Evolutionary conservation across 2,797 vertebrate species (phyloP).

Genomic region (Rhinella marina): DNA sequence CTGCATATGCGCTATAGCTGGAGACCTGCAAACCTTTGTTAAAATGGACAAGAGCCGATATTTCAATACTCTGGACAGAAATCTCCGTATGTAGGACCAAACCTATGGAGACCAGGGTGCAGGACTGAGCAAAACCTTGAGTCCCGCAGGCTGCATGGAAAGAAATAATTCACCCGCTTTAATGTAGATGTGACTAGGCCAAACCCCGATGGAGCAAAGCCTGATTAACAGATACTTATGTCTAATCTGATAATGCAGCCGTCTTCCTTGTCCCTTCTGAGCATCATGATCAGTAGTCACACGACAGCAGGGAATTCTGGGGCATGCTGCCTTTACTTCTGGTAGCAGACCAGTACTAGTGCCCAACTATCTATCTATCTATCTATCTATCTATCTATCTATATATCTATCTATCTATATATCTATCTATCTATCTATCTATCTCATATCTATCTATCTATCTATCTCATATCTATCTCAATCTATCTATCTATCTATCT

Average conservation of each 20-base stretch:
- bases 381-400: too few species aligned
- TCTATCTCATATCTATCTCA: too few species aligned
- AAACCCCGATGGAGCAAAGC: conserved; percentile 40
- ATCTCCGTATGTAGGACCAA: too few species aligned
- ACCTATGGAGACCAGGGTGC: not conserved
- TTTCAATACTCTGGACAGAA: too few species aligned
- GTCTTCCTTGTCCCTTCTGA: not conserved
- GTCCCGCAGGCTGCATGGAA: not conserved
- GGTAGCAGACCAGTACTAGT: not conserved
- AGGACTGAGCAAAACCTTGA: not conserved
- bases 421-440: too few species aligned
- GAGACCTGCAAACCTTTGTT: too few species aligned
- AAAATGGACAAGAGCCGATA: too few species aligned
- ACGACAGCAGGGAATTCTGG: not conserved
- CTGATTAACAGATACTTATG: conserved; percentile 29
- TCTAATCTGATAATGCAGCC: conserved; percentile 35
- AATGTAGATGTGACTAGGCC: conserved; percentile 8
- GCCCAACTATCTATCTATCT: not conserved
- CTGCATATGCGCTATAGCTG: too few species aligned
- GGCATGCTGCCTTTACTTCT: not conserved
- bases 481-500: too few species aligned
- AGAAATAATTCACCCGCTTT: not conserved
- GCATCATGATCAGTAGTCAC: not conserved
- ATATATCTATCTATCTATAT: too few species aligned
- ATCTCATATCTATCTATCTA: too few species aligned